These are phyloP conservation scores for Augiades crinisus DNA, from an alignment of 2,888 invertebrate genomes.

Conservation along the genomic window DNA sequence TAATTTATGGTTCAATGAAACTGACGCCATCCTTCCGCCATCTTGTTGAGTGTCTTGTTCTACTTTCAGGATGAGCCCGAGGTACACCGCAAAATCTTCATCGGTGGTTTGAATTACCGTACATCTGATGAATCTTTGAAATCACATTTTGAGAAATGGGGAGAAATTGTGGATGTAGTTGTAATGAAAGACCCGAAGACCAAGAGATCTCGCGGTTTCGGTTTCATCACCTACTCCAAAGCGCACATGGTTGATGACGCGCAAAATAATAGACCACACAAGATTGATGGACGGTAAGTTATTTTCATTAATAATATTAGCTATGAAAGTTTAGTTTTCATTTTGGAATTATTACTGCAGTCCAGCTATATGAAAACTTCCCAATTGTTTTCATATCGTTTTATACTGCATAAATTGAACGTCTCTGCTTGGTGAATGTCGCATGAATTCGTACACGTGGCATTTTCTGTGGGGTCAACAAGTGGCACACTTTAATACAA, in stretches of 20 bases:
- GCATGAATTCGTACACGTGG: conserved; percentile 54
- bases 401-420: conserved; percentile 62
- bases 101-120: conserved; percentile 96
- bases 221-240: conserved; percentile 97
- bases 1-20: conserved; percentile 1
- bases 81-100: conserved; percentile 95
- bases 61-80: conserved; percentile 86
- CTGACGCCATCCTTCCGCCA: conserved; percentile 59
- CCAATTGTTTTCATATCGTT: conserved; percentile 65
- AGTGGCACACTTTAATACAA: conserved; percentile 13
- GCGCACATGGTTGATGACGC: conserved; percentile 98
- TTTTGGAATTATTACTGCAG: conserved; percentile 46
- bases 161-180: conserved; percentile 97
- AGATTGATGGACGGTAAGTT: conserved; percentile 91
- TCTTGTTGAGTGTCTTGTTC: conserved; percentile 65
- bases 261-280: conserved; percentile 94
- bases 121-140: conserved; percentile 96
- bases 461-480: conserved; percentile 75
- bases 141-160: conserved; percentile 98
- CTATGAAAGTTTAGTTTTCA: background rate
- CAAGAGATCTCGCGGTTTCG: conserved; percentile 97
- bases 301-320: background rate
- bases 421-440: conserved; percentile 75
- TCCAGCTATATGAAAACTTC: conserved; percentile 66
- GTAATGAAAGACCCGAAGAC: conserved; percentile 98